Conservation (phyloP, 2,888 invertebrate genomes). For the Cryptophagus acutangulus region DNA sequence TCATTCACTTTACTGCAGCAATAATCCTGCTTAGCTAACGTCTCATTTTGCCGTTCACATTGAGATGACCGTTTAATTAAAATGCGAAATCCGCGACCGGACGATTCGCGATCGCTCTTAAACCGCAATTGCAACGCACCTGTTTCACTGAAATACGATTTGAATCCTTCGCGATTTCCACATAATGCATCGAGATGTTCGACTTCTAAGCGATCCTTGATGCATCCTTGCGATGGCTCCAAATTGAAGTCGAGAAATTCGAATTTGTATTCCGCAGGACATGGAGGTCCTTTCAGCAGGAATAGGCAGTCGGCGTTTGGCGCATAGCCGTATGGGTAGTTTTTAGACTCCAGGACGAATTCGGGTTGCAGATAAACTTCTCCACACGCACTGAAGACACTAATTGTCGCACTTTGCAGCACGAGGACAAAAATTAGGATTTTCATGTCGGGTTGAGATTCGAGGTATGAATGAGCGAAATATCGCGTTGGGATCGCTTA, state of each 20-base stretch:
- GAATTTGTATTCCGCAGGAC: slow-evolving; percentile 52
- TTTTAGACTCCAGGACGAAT: slow-evolving; percentile 51
- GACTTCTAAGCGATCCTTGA: slow-evolving; percentile 51
- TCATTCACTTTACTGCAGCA: slow-evolving; percentile 36
- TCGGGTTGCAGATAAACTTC: slow-evolving; percentile 50
- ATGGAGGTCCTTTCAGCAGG: slow-evolving; percentile 49
- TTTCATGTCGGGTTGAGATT: too few relatives aligned
- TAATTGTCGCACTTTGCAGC: slow-evolving; percentile 4
- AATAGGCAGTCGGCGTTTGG: slow-evolving; percentile 49
- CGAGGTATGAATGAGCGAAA: too few relatives aligned
- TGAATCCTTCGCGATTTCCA: slow-evolving; percentile 49
- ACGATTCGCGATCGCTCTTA: slow-evolving; percentile 41
- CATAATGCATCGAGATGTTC: slow-evolving; percentile 50
- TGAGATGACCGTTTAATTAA: slow-evolving; percentile 49
- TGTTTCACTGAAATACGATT: slow-evolving; percentile 48
- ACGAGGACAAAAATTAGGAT: too few relatives aligned
- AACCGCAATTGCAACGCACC: slow-evolving; percentile 51
- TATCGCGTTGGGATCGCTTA: too few relatives aligned
- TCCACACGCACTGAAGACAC: slow-evolving; percentile 31
- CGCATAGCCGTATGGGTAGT: slow-evolving; percentile 51
- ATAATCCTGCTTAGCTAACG: background rate
- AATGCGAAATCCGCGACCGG: slow-evolving; percentile 50
- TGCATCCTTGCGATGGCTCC: slow-evolving; percentile 49
- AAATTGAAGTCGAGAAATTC: slow-evolving; percentile 55
- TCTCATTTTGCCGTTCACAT: slow-evolving; percentile 12